phyloP scores from a whole-genome alignment of 2,888 invertebrate species.

The Sicus ferrugineus region DNA sequence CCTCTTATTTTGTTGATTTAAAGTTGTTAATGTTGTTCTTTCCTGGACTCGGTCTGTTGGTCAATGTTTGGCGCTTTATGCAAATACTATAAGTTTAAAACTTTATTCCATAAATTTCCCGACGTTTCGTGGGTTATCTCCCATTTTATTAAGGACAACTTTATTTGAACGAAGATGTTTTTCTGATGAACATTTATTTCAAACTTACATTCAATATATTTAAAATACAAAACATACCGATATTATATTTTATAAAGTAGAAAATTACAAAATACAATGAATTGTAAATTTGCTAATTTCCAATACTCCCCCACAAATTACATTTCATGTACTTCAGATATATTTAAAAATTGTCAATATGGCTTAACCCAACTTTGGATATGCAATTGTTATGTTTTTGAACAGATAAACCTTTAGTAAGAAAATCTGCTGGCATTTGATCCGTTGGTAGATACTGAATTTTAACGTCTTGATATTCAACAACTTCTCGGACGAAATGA shows the following conservation, averaged over 20 bases:
- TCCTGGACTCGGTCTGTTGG: no score
- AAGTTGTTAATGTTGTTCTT: no score
- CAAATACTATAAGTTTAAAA: no score
- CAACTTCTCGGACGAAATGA: slow-evolving; percentile 16
- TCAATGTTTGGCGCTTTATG: no score
- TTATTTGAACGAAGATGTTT: no score
- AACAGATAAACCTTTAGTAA: slow-evolving; percentile 35
- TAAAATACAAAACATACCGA: no score
- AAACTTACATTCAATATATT: no score
- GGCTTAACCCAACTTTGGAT: slow-evolving; percentile 20
- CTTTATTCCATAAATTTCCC: no score
- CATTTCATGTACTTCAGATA: slow-evolving; percentile 4
- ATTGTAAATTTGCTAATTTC: slow-evolving; percentile 7
- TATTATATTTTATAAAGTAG: background rate
- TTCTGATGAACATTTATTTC: no score
- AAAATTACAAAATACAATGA: background rate
- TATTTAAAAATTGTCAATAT: slow-evolving; percentile 1
- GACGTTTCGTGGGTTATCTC: no score
- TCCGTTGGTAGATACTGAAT: slow-evolving; percentile 32
- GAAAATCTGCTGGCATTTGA: slow-evolving; percentile 32
- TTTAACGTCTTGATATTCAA: slow-evolving; percentile 15
- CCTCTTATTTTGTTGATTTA: no score
- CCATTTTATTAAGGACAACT: no score
- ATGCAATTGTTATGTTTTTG: slow-evolving; percentile 31
- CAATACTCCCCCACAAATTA: slow-evolving; percentile 17